Evolutionary conservation across 2,888 invertebrate species (phyloP), one percentile per base, ranked within the genome.

Genomic region (Sturmia bella): DNA sequence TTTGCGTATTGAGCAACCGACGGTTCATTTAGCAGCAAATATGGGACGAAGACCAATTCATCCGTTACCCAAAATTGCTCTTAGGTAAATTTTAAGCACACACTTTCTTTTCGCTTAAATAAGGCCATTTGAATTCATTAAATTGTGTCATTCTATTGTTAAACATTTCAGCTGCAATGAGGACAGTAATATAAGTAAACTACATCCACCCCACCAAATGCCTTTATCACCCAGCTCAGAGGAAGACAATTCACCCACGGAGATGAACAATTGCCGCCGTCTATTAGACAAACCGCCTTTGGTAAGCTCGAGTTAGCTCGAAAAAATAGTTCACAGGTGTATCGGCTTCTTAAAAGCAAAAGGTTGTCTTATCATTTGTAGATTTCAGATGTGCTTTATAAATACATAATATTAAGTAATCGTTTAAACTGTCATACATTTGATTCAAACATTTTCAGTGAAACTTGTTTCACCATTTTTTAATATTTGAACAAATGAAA

Each of bases 191-290:
- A 89, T 88, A 85, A 85, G 86, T 87, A 90, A 81, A 48, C 63
- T 48, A 0, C 72, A 70, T 43, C 75, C 80, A 50, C 83, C 76
- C 21, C 85, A 81, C 61, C 79, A 81, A 73, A 50, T 85, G 48
- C 83, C 83, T 45, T 81, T 79, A 11, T 85, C 84, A 15, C 91
- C 91, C 90, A 95, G 95, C 89, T 96, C 96, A 85, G 96, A 96
- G 90, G 96, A 96, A 92, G 96, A 96, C 88, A 95, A 95, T 91
- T 96, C 96, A 11, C 96, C 96, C 57, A 96, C 96, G 64, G 96
- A 96, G 92, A 93, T 96, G 90, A 96, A 95, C 92, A 95, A 96
- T 88, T 96, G 96, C 91, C 94, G 96, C 89, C 92, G 96, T 87
- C 93, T 96, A 89, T 93, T 93, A 81, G 96, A 96, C 89, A 95